Conservation (phyloP, 2,888 invertebrate genomes). For the Eustalomyia histrio region DNA sequence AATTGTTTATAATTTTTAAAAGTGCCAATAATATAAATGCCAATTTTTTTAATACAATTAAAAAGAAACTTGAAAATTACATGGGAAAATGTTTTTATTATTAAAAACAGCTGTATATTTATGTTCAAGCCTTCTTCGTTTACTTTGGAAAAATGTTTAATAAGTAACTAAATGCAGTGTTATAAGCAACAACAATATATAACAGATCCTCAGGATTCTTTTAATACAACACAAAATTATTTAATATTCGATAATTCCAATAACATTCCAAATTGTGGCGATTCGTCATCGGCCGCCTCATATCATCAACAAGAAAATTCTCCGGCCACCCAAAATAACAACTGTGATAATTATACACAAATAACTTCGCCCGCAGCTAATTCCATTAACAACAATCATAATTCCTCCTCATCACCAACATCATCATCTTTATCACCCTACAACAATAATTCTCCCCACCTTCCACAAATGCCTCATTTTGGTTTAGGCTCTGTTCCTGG, state of each 20-base stretch:
- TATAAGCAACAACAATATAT: conserved; percentile 66
- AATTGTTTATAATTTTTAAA: conserved; percentile 22
- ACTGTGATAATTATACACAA: conserved; percentile 54
- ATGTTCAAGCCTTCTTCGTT: background rate
- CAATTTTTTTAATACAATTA: conserved; percentile 32
- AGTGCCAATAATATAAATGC: conserved; percentile 64
- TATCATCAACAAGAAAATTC: conserved; percentile 48
- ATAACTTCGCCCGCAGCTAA: conserved; percentile 17
- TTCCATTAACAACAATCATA: conserved; percentile 48
- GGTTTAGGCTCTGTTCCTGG: conserved; percentile 78
- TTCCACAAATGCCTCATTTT: conserved; percentile 78
- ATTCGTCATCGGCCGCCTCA: conserved; percentile 21
- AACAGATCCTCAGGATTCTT: conserved; percentile 62
- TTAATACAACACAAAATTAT: conserved; percentile 51
- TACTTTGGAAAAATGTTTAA: conserved; percentile 45
- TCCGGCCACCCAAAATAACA: conserved; percentile 34
- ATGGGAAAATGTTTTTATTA: conserved; percentile 37
- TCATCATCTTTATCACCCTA: conserved; percentile 26
- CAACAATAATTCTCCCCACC: conserved; percentile 16
- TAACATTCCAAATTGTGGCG: conserved; percentile 52
- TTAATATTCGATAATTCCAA: conserved; percentile 52
- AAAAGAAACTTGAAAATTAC: conserved; percentile 3
- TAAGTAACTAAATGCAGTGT: conserved; percentile 66
- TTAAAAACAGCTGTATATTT: background rate
- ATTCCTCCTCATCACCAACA: conserved; percentile 67